Evolutionary conservation across 1,140 invertebrate species (phyloP), one percentile per base, ranked within the genome.

Genomic region (Eumaeus atala): DNA sequence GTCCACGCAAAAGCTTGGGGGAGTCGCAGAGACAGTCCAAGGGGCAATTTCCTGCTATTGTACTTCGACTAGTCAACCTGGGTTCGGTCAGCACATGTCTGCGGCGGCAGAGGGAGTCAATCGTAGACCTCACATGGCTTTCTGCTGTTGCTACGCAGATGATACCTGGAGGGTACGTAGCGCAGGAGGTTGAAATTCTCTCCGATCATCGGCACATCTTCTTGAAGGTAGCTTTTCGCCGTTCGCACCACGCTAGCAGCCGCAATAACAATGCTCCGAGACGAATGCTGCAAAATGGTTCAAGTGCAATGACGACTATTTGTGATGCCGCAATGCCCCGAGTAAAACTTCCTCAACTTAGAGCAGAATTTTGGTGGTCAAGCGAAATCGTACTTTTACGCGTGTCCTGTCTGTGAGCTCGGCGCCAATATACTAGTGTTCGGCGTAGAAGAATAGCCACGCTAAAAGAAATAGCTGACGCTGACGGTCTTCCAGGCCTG

Each of bases 1-100:
- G 51, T 37, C 0, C 38, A 52, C 33, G 47, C 12, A 8, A n/a
- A 0, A 14, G 9, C 10, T 11, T 49, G 55, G 58, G 58, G 53
- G n/a, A 42, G 21, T 17, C 44, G 0, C 3, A 3, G 12, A 58
- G 56, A 1, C 34, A 56, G 10, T 34, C 11, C 2, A 35, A 48
- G 12, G 56, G 56, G 0, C 1, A 11, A 1, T 36, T n/a, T 2
- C 14, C 58, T 0, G 52, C 50, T 7, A n/a, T 12, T 4, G 48
- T 37, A 0, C 21, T 51, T 1, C 4, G 10, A 9, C 11, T 54
- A 1, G n/a, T 34, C 1, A 47, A 47, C 16, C 18, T 6, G n/a
- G 50, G 50, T 1, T 17, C 35, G 0, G 35, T 53, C 4, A 11
- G 12, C 9, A 53, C 38, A 0, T 42, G 51, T 4, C 12, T 35